phyloP scores from a whole-genome alignment of 2,888 invertebrate species.

The Acronicta leporina region DNA sequence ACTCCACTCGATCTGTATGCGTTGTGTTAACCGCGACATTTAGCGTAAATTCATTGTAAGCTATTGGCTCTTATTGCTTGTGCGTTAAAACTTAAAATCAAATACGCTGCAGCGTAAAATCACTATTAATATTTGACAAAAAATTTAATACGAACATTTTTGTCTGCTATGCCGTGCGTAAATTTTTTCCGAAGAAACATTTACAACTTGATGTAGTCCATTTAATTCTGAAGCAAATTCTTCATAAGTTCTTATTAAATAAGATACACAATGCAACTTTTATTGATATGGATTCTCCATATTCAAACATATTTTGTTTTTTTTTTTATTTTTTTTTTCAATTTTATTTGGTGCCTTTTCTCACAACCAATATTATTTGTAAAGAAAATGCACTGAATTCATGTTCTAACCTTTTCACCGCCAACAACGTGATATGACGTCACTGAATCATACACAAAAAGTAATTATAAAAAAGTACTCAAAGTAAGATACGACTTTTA shows the following conservation, averaged over 20 bases:
- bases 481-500: constrained; percentile 44
- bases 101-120: constrained; percentile 8
- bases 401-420: constrained; percentile 24
- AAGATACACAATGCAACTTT: constrained; percentile 13
- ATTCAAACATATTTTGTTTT: too few relatives aligned
- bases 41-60: constrained; percentile 26
- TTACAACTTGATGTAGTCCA: too few relatives aligned
- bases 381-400: too few relatives aligned
- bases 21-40: constrained; percentile 16
- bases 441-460: not conserved
- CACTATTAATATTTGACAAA: not conserved
- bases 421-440: constrained; percentile 16
- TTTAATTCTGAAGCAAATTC: too few relatives aligned
- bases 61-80: constrained; percentile 4
- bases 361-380: constrained; percentile 8
- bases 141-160: constrained; percentile 10
- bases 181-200: too few relatives aligned
- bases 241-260: constrained; percentile 16
- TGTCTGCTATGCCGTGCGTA: not conserved
- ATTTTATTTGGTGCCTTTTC: constrained; percentile 21
- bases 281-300: constrained; percentile 2
- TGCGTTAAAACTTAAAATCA: constrained; percentile 8
- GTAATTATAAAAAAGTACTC: constrained; percentile 46
- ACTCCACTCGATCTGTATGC: not conserved
- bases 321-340: not conserved